Conservation (phyloP, 2,888 invertebrate genomes). For the Rhingia rostrata region DNA sequence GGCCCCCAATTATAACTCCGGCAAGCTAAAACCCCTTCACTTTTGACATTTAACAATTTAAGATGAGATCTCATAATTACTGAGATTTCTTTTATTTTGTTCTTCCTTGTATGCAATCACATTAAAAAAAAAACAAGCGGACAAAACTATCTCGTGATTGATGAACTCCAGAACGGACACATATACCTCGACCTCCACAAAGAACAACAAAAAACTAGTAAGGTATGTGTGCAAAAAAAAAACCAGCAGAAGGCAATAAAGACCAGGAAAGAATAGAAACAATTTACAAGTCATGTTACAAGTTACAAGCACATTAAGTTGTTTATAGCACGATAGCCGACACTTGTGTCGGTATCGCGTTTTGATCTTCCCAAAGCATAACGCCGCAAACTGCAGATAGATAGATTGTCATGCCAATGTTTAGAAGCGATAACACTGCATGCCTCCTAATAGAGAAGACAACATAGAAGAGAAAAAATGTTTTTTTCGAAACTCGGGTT, state of each 20-base stretch:
- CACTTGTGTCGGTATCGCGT: conserved; percentile 66
- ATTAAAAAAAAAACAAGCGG: no score
- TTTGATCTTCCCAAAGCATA: conserved; percentile 53
- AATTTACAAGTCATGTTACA: conserved; percentile 52
- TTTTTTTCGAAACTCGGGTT: conserved; percentile 12
- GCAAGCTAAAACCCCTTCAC: background rate
- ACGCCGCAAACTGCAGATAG: conserved; percentile 15
- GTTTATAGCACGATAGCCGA: conserved; percentile 58
- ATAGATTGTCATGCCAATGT: conserved; percentile 37
- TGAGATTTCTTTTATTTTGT: conserved; percentile 35
- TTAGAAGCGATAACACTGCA: background rate
- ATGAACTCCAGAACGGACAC: conserved; percentile 16
- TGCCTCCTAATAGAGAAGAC: conserved; percentile 5
- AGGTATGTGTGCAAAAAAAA: conserved; percentile 11
- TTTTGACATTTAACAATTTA: conserved; percentile 25
- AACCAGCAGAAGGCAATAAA: background rate
- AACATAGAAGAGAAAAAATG: background rate
- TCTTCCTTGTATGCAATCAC: no score
- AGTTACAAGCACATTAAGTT: conserved; percentile 57
- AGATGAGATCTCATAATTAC: conserved; percentile 59
- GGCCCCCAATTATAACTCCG: no score
- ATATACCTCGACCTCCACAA: background rate
- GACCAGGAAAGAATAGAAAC: conserved; percentile 17
- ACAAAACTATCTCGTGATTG: conserved; percentile 37
- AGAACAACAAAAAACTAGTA: conserved; percentile 18